Percentiles rank a stretch among this genome's conserved stretches.
These are phyloP conservation scores for Poeciliopsis prolifica DNA, from an alignment of 2,113 vertebrate genomes.

Conservation along the genomic window DNA sequence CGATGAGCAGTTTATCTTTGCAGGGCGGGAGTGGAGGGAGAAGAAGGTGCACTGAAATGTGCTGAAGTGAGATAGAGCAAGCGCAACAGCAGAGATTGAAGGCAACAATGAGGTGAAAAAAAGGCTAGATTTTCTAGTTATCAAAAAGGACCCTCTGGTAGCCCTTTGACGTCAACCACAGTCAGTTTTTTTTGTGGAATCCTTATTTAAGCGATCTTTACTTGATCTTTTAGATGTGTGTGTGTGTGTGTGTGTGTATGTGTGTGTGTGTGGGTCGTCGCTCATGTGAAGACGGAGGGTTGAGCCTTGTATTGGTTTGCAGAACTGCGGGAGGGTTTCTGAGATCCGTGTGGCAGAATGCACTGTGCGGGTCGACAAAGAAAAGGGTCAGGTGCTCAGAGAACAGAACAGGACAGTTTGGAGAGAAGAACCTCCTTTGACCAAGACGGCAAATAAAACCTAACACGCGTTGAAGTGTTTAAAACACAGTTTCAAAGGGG, in stretches of 20 bases:
- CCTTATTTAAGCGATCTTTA: slow-evolving; percentile 57
- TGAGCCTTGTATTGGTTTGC: slow-evolving; percentile 29
- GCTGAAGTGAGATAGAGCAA: slow-evolving; percentile 51
- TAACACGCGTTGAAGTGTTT: background rate
- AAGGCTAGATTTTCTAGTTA: slow-evolving; percentile 70
- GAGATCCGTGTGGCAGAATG: slow-evolving; percentile 58
- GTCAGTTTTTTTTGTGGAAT: slow-evolving; percentile 44
- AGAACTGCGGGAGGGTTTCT: slow-evolving; percentile 37
- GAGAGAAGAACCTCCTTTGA: slow-evolving; percentile 37
- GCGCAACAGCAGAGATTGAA: slow-evolving; percentile 70
- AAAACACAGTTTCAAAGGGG: background rate
- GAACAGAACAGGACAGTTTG: slow-evolving; percentile 30
- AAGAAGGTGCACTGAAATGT: slow-evolving; percentile 26
- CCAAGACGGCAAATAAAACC: slow-evolving; percentile 17
- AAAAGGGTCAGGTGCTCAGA: slow-evolving; percentile 49
- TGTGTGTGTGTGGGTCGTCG: slow-evolving; percentile 14
- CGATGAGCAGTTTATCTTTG: slow-evolving; percentile 26
- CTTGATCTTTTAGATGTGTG: slow-evolving; percentile 17
- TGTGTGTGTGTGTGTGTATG: slow-evolving; percentile 1
- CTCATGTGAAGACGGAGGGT: slow-evolving; percentile 42
- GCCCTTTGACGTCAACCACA: slow-evolving; percentile 78
- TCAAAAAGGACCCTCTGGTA: slow-evolving; percentile 73
- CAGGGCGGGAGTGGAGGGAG: slow-evolving; percentile 5
- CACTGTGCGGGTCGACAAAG: slow-evolving; percentile 56
- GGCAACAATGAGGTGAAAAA: slow-evolving; percentile 77